phyloP scores from a whole-genome alignment of 2,113 vertebrate species.

The Pogonocichla stellata region DNA sequence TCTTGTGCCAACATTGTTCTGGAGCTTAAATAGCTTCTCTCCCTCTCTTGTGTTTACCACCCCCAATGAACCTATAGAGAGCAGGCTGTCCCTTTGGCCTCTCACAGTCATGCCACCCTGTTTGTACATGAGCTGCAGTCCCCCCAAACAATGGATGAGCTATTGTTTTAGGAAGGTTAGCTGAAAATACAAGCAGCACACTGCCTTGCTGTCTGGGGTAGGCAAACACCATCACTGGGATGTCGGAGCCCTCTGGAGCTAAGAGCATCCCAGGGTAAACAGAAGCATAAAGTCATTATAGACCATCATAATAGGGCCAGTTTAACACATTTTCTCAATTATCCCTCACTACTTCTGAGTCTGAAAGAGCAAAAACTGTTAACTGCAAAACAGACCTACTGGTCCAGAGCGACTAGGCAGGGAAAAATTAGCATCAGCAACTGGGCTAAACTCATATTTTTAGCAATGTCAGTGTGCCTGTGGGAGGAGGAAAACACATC shows the following conservation, averaged over 20 bases:
- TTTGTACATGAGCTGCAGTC: background rate
- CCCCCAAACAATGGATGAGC: background rate
- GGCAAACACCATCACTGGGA: background rate
- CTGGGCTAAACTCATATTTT: background rate
- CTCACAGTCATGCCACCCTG: background rate
- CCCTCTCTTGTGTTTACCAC: slow-evolving; percentile 45
- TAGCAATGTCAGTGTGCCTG: background rate
- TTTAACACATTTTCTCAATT: slow-evolving; percentile 39
- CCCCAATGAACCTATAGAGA: slow-evolving; percentile 35
- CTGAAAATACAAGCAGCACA: background rate
- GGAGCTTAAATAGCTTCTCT: slow-evolving; percentile 52
- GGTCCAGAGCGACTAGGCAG: background rate
- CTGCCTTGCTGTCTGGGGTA: background rate
- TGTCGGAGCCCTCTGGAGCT: background rate
- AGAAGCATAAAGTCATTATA: background rate
- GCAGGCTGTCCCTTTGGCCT: slow-evolving; percentile 55
- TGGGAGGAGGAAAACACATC: background rate
- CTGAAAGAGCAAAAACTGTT: background rate
- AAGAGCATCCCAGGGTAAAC: background rate
- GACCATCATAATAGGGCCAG: background rate
- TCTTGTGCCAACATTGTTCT: slow-evolving; percentile 70
- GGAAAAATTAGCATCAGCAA: background rate
- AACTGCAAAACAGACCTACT: background rate
- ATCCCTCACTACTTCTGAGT: background rate
- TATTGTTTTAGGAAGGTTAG: background rate